Evolutionary conservation across 2,888 invertebrate species (phyloP).

Genomic region (Parapristionchus giblindavisi): DNA sequence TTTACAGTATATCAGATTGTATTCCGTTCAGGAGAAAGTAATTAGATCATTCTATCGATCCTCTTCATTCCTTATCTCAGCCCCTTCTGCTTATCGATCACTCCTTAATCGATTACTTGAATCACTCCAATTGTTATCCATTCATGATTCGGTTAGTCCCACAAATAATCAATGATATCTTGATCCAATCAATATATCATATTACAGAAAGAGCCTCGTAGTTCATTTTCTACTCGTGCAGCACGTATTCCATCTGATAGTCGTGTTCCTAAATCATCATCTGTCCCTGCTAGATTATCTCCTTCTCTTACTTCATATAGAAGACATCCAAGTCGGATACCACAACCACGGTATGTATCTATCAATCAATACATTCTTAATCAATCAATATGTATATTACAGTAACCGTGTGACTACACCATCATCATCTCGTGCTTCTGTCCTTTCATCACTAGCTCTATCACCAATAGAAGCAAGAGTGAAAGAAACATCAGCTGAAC

Average conservation of each 20-base stretch:
- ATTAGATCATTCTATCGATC: slow-evolving; percentile 83
- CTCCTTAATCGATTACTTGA: slow-evolving; percentile 81
- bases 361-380: slow-evolving; percentile 8
- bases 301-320: slow-evolving; percentile 23
- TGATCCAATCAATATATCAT: neutral
- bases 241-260: slow-evolving; percentile 62
- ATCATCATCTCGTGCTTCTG: slow-evolving; percentile 12
- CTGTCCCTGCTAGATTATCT: slow-evolving; percentile 63
- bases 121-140: slow-evolving; percentile 82
- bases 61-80: slow-evolving; percentile 79
- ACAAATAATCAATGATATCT: neutral
- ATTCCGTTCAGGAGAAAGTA: slow-evolving; percentile 70
- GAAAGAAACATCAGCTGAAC: slow-evolving; percentile 34
- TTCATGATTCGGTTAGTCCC: slow-evolving; percentile 73
- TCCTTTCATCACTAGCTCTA: slow-evolving; percentile 11
- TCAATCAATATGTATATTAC: neutral
- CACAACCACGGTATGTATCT: slow-evolving; percentile 41
- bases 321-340: slow-evolving; percentile 46
- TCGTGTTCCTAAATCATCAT: slow-evolving; percentile 67
- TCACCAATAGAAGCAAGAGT: slow-evolving; percentile 34
- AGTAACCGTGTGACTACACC: slow-evolving; percentile 27
- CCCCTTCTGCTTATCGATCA: slow-evolving; percentile 75
- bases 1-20: neutral
- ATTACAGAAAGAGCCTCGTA: slow-evolving; percentile 7
- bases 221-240: slow-evolving; percentile 41